Evolutionary conservation across 1,140 invertebrate genomes (phyloP).

Genomic region (Homarus americanus): DNA sequence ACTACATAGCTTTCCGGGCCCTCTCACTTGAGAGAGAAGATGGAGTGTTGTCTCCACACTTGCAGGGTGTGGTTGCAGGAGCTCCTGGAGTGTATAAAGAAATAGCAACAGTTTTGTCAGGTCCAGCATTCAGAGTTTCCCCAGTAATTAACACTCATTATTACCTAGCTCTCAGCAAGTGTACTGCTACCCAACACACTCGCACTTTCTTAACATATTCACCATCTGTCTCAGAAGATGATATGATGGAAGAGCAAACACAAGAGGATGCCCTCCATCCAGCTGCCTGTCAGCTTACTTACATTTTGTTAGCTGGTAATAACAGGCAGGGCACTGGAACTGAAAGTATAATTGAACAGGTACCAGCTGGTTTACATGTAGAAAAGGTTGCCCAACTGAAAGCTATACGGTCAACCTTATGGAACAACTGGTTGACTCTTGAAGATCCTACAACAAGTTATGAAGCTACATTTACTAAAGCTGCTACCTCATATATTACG

Average conservation of each 20-base stretch:
- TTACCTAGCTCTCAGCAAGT: slow-evolving; percentile 32
- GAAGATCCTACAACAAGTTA: slow-evolving; percentile 58
- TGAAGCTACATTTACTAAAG: slow-evolving; percentile 61
- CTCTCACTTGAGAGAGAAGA: background rate
- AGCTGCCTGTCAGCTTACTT: slow-evolving; percentile 56
- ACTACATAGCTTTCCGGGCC: slow-evolving; percentile 28
- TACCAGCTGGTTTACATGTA: slow-evolving; percentile 77
- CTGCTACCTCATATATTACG: slow-evolving; percentile 41
- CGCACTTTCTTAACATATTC: slow-evolving; percentile 31
- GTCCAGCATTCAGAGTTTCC: slow-evolving; percentile 20
- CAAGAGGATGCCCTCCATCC: slow-evolving; percentile 30
- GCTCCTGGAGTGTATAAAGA: slow-evolving; percentile 52
- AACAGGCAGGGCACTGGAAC: background rate
- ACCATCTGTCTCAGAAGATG: background rate
- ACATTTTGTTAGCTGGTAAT: slow-evolving; percentile 50
- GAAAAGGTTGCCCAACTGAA: slow-evolving; percentile 77
- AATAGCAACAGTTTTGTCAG: slow-evolving; percentile 26
- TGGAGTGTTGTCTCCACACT: background rate
- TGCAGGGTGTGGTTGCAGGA: background rate
- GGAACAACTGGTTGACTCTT: slow-evolving; percentile 79
- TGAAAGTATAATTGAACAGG: slow-evolving; percentile 51
- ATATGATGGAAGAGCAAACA: slow-evolving; percentile 8
- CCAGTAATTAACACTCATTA: slow-evolving; percentile 36
- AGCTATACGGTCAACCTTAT: slow-evolving; percentile 79
- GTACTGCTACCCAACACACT: slow-evolving; percentile 39